Conservation (phyloP, 1,140 invertebrate species). For the Marisa cornuarietis region DNA sequence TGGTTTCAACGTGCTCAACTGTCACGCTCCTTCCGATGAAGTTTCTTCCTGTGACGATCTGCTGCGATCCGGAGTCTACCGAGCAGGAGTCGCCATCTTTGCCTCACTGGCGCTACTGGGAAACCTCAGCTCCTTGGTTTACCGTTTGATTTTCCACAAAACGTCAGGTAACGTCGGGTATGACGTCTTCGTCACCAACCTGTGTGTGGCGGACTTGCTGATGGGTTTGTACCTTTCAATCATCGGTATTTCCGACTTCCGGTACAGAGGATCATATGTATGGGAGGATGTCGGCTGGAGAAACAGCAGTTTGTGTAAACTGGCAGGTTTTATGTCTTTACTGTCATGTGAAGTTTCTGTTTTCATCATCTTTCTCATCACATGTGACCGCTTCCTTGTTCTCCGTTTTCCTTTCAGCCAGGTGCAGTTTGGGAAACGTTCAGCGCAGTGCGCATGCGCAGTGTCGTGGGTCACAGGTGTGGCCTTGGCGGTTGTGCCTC, state of each 20-base stretch:
- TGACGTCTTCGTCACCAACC: conserved; percentile 36
- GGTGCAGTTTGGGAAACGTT: too few relatives aligned
- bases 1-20: neutral
- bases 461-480: too few relatives aligned
- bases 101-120: conserved; percentile 32
- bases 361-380: too few relatives aligned
- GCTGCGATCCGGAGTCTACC: conserved; percentile 1
- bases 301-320: too few relatives aligned
- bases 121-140: conserved; percentile 34
- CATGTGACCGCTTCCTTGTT: too few relatives aligned
- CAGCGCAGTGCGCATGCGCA: too few relatives aligned
- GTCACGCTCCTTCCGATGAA: neutral
- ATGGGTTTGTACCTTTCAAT: conserved; percentile 14
- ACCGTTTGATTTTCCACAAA: conserved; percentile 15
- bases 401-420: too few relatives aligned
- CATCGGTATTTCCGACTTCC: conserved; percentile 39
- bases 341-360: too few relatives aligned
- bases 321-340: too few relatives aligned
- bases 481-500: too few relatives aligned
- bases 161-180: neutral
- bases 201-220: conserved; percentile 45
- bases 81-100: conserved; percentile 30
- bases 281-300: conserved; percentile 34
- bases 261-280: conserved; percentile 39
- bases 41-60: conserved; percentile 1